phyloP scores from a whole-genome alignment of 2,113 vertebrate species.

The Hyaena hyaena region DNA sequence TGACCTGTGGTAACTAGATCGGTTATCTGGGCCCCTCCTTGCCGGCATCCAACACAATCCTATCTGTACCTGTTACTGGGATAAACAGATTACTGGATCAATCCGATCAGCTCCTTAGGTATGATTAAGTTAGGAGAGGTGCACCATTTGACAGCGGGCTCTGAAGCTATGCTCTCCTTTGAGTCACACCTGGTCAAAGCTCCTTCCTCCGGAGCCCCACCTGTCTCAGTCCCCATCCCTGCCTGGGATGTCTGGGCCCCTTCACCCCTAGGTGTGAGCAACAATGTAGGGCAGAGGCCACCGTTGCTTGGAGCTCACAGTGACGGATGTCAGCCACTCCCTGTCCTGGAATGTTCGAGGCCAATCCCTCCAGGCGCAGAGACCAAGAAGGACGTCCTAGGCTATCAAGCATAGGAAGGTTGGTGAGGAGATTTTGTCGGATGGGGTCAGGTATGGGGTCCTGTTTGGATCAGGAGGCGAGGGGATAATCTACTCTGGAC shows the following conservation, averaged over 20 bases:
- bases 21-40: background rate
- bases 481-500: background rate
- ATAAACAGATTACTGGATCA: background rate
- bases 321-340: rapidly evolving
- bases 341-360: background rate
- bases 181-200: background rate
- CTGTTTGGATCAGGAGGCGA: background rate
- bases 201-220: rapidly evolving
- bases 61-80: background rate
- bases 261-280: background rate
- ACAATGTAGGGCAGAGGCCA: too few species aligned
- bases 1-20: background rate
- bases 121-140: background rate
- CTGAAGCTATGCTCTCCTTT: background rate
- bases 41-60: background rate
- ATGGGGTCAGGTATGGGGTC: rapidly evolving
- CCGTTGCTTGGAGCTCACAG: background rate
- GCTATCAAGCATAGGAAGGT: too few species aligned
- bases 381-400: background rate
- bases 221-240: too few species aligned
- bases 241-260: too few species aligned
- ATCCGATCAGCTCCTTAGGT: background rate
- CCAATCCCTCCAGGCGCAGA: background rate
- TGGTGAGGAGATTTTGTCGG: background rate
- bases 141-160: rapidly evolving